phyloP scores from a whole-genome alignment of 2,113 vertebrate genomes.

The Acrocephalus kingi region DNA sequence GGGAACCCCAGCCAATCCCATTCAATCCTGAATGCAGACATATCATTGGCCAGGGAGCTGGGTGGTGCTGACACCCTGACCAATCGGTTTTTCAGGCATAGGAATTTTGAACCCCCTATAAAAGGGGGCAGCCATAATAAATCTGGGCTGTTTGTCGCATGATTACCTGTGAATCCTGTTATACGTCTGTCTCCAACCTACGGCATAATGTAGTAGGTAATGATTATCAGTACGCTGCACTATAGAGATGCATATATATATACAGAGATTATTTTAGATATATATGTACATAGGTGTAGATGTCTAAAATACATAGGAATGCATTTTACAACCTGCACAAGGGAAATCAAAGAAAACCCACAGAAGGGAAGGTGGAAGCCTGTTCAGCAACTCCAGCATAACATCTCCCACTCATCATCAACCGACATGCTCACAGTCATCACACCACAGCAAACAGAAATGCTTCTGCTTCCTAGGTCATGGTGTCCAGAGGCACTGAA shows the following conservation, averaged over 20 bases:
- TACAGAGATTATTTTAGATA: not conserved
- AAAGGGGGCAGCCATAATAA: not conserved
- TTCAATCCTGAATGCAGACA: not conserved
- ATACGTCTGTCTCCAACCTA: not conserved
- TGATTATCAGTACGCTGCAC: not conserved
- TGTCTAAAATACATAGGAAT: not conserved
- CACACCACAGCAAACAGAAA: not conserved
- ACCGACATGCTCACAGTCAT: rapidly evolving
- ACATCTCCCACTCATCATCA: not conserved
- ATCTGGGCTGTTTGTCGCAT: not conserved
- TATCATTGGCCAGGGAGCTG: not conserved
- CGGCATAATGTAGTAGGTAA: not conserved
- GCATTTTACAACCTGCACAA: not conserved
- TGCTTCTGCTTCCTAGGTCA: not conserved
- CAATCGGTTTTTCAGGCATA: not conserved
- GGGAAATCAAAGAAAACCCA: not conserved
- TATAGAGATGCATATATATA: not conserved
- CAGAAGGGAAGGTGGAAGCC: not conserved
- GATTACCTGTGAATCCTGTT: not conserved
- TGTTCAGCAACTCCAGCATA: rapidly evolving
- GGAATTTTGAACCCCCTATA: not conserved
- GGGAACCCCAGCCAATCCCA: not conserved
- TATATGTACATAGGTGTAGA: not conserved
- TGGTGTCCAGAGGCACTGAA: not conserved
- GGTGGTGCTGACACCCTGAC: not conserved